These are phyloP conservation scores for Zaprionus tsacasi DNA, from an alignment of 1,140 invertebrate species.

Conservation along the genomic window DNA sequence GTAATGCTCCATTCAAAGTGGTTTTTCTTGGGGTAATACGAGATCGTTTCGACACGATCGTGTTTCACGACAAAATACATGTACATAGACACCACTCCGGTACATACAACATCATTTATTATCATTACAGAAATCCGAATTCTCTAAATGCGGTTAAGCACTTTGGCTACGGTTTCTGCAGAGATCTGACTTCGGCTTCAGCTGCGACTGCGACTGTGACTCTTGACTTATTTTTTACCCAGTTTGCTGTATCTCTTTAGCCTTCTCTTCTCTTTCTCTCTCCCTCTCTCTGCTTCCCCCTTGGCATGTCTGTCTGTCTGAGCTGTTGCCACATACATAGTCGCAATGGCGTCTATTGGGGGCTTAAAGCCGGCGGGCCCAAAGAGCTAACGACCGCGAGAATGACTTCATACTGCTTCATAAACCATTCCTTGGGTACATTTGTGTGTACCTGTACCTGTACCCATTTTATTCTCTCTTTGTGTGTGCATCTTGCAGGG, in stretches of 20 bases:
- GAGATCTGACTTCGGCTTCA: slow-evolving; percentile 9
- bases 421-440: background rate
- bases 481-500: slow-evolving; percentile 3
- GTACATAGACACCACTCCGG: background rate
- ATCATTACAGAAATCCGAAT: slow-evolving; percentile 47
- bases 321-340: slow-evolving; percentile 31
- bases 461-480: background rate
- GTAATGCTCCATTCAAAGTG: slow-evolving; percentile 47
- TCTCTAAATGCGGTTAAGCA: slow-evolving; percentile 79
- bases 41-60: slow-evolving; percentile 75
- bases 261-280: no score
- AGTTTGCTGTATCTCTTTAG: background rate
- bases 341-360: slow-evolving; percentile 32
- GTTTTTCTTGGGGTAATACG: slow-evolving; percentile 70
- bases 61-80: slow-evolving; percentile 70
- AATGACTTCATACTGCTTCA: slow-evolving; percentile 54
- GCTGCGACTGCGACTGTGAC: slow-evolving; percentile 26
- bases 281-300: background rate
- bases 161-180: slow-evolving; percentile 49
- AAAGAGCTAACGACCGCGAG: slow-evolving; percentile 66
- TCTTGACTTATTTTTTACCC: slow-evolving; percentile 10
- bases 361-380: slow-evolving; percentile 39
- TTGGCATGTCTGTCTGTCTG: background rate
- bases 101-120: slow-evolving; percentile 45
- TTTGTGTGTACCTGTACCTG: background rate